Evolutionary conservation across 2,888 invertebrate species (phyloP).

Genomic region (Thereva unica): DNA sequence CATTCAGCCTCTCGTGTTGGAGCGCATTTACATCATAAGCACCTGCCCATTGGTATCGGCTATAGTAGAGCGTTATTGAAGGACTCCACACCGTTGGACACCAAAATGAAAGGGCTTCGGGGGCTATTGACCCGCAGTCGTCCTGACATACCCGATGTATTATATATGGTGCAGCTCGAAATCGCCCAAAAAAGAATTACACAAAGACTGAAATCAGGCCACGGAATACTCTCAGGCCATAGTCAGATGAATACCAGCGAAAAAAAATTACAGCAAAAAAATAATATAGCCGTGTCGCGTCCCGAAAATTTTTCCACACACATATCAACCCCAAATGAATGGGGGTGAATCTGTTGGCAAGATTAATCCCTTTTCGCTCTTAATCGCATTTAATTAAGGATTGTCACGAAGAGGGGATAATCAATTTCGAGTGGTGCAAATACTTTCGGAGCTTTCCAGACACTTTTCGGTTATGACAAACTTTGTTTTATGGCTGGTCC

Average conservation of each 20-base stretch:
- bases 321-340: background rate
- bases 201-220: no score
- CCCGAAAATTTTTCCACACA: background rate
- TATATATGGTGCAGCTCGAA: no score
- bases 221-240: no score
- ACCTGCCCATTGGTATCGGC: constrained; percentile 19
- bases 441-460: constrained; percentile 12
- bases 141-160: no score
- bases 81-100: background rate
- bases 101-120: constrained; percentile 15
- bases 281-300: background rate
- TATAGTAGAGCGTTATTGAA: background rate
- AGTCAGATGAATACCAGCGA: no score
- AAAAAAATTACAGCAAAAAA: no score
- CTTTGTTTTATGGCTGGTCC: constrained; percentile 17
- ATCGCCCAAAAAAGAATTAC: no score
- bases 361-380: constrained; percentile 31
- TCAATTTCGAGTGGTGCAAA: constrained; percentile 39
- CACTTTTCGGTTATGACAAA: constrained; percentile 11
- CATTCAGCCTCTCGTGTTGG: no score
- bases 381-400: constrained; percentile 42
- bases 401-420: constrained; percentile 40
- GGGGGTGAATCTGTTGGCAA: constrained; percentile 8
- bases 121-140: no score
- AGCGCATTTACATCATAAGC: constrained; percentile 19